Percentiles rank a stretch among this genome's conserved stretches.
phyloP scores from a whole-genome alignment of 64 coral and sea anemone genomes.

The Catalaphyllia jardinei region DNA sequence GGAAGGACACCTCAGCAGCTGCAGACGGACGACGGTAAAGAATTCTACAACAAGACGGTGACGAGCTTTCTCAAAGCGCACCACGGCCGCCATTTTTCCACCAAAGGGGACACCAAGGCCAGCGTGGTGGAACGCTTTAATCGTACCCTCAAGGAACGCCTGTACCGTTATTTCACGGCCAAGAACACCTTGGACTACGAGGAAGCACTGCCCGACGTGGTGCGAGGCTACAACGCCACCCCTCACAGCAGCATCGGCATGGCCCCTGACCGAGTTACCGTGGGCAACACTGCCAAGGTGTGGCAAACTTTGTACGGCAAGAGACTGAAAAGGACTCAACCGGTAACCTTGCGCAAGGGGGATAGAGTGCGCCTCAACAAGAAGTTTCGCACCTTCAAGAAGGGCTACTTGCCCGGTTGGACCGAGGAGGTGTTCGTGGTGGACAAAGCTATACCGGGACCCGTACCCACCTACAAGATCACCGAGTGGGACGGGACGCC shows the following conservation, averaged over 20 bases:
- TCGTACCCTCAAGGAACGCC: conserved; percentile 12
- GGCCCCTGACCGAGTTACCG: not conserved
- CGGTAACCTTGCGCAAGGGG: not conserved
- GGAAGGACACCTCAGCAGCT: not conserved
- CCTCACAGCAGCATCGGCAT: conserved; percentile 20
- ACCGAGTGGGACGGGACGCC: conserved; percentile 46
- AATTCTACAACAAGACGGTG: conserved; percentile 13
- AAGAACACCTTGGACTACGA: conserved; percentile 30
- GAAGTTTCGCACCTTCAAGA: conserved; percentile 17
- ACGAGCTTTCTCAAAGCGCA: not conserved
- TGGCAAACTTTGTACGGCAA: conserved; percentile 39
- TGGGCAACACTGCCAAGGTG: not conserved
- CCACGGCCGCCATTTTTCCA: conserved; percentile 14
- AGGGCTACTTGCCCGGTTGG: conserved; percentile 72
- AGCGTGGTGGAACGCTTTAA: not conserved
- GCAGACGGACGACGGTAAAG: conserved; percentile 30
- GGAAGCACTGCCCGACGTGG: not conserved
- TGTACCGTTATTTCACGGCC: conserved; percentile 51
- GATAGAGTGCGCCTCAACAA: conserved; percentile 56
- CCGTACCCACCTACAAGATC: conserved; percentile 3
- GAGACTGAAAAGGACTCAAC: no score
- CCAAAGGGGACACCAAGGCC: conserved; percentile 27
- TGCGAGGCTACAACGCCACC: conserved; percentile 33
- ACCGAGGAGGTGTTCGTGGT: conserved; percentile 75
- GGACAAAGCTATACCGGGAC: not conserved